Conservation (phyloP, 1,140 invertebrate genomes). For the Bombus balteatus region DNA sequence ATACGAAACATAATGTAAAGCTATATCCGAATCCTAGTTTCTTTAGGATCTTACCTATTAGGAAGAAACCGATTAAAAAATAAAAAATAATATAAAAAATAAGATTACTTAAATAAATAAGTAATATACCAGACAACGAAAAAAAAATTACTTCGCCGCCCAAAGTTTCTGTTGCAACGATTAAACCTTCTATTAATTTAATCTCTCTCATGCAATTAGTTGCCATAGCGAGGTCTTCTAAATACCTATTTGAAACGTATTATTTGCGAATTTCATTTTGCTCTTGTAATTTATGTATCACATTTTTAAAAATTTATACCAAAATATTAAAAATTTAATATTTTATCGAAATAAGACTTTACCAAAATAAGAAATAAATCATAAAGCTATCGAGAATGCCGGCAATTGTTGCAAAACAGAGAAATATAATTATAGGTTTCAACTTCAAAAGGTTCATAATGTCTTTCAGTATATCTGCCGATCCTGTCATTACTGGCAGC, state of each 20-base stretch:
- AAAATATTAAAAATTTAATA: not conserved
- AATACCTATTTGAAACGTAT: slow-evolving; percentile 82
- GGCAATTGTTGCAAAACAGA: slow-evolving; percentile 87
- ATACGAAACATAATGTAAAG: slow-evolving; percentile 88
- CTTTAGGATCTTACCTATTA: slow-evolving; percentile 86
- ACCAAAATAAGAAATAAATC: slow-evolving; percentile 92
- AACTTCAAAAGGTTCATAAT: slow-evolving; percentile 84
- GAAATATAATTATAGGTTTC: slow-evolving; percentile 86
- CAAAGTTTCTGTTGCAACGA: slow-evolving; percentile 89
- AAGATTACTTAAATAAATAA: slow-evolving; percentile 3
- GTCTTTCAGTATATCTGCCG: slow-evolving; percentile 86
- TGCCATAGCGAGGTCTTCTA: slow-evolving; percentile 87
- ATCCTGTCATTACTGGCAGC: slow-evolving; percentile 86
- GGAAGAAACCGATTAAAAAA: not conserved
- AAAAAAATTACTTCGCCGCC: slow-evolving; percentile 90
- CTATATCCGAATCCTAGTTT: slow-evolving; percentile 88
- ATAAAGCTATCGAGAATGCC: slow-evolving; percentile 90
- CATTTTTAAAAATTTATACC: not conserved
- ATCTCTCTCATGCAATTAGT: slow-evolving; percentile 86
- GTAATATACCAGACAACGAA: slow-evolving; percentile 75
- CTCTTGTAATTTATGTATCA: not conserved
- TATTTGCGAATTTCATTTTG: not conserved
- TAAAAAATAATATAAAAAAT: not conserved
- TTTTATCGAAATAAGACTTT: slow-evolving; percentile 62
- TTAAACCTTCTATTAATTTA: slow-evolving; percentile 89